Percentiles rank a stretch among this genome's conserved stretches.
These are phyloP conservation scores for Pammene fasciana DNA, from an alignment of 2,888 invertebrate genomes.

Conservation along the genomic window DNA sequence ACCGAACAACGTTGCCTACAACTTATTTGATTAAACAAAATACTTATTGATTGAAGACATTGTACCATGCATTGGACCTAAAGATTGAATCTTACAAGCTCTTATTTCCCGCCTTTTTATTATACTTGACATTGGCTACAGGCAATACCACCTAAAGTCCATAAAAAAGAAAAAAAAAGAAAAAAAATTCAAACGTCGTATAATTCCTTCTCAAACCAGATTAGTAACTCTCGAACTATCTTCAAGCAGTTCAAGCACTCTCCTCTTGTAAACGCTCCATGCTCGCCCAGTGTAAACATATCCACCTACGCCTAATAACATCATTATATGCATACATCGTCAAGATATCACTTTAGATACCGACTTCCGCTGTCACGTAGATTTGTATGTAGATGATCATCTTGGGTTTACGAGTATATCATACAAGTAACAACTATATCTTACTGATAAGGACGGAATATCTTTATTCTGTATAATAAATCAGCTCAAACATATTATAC, in stretches of 20 bases:
- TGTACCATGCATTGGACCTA: too few relatives aligned
- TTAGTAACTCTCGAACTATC: slow-evolving; percentile 10
- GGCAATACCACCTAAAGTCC: too few relatives aligned
- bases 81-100: too few relatives aligned
- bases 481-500: too few relatives aligned
- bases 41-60: too few relatives aligned
- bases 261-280: slow-evolving; percentile 18
- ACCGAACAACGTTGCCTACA: too few relatives aligned
- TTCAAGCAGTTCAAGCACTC: slow-evolving; percentile 24
- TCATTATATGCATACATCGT: slow-evolving; percentile 29
- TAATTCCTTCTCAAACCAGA: neutral
- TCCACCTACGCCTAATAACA: slow-evolving; percentile 29
- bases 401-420: neutral
- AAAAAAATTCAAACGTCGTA: too few relatives aligned
- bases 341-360: slow-evolving; percentile 38
- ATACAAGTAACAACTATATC: neutral
- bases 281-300: slow-evolving; percentile 25
- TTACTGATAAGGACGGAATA: slow-evolving; percentile 1
- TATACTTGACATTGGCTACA: too few relatives aligned
- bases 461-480: too few relatives aligned
- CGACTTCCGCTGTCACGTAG: slow-evolving; percentile 31
- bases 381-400: neutral
- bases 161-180: too few relatives aligned
- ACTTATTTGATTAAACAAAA: too few relatives aligned
- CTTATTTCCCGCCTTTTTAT: too few relatives aligned